Evolutionary conservation across 2,888 invertebrate species (phyloP).

Genomic region (Lasius platythorax): DNA sequence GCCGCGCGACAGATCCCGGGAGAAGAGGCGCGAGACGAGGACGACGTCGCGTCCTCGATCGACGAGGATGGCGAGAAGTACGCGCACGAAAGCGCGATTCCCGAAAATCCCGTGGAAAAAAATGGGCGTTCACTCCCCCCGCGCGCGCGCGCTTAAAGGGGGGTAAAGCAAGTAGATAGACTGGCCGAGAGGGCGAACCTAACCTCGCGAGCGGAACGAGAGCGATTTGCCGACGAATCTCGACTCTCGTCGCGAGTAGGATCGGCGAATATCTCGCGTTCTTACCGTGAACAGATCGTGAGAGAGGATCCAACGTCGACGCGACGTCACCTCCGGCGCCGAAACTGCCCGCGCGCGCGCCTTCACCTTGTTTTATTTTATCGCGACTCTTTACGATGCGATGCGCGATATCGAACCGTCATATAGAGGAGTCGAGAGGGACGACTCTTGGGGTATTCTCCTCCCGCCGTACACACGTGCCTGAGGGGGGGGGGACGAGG

Average conservation of each 20-base stretch:
- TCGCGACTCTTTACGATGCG: conserved; percentile 63
- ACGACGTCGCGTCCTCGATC: background rate
- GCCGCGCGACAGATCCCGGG: background rate
- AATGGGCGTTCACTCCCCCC: conserved; percentile 84
- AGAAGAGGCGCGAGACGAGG: background rate
- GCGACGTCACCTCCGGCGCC: too few relatives aligned
- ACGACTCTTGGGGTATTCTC: background rate
- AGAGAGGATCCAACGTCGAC: background rate
- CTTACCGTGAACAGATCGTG: background rate
- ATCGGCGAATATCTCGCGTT: background rate
- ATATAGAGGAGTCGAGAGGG: background rate
- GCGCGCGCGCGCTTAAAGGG: conserved; percentile 60
- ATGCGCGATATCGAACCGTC: conserved; percentile 45
- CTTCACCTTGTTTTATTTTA: conserved; percentile 62
- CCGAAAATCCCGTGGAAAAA: conserved; percentile 60
- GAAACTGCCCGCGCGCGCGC: background rate
- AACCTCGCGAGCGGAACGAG: conserved; percentile 76
- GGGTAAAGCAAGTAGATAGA: conserved; percentile 15
- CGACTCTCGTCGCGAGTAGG: too few relatives aligned
- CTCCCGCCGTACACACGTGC: conserved; percentile 26
- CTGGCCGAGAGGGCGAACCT: conserved; percentile 65
- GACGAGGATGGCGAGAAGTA: background rate
- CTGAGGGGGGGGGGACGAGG: background rate
- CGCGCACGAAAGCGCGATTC: background rate
- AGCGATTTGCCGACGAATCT: background rate